Evolutionary conservation across 1,140 invertebrate genomes (phyloP).

Genomic region (Drosophila bocki): DNA sequence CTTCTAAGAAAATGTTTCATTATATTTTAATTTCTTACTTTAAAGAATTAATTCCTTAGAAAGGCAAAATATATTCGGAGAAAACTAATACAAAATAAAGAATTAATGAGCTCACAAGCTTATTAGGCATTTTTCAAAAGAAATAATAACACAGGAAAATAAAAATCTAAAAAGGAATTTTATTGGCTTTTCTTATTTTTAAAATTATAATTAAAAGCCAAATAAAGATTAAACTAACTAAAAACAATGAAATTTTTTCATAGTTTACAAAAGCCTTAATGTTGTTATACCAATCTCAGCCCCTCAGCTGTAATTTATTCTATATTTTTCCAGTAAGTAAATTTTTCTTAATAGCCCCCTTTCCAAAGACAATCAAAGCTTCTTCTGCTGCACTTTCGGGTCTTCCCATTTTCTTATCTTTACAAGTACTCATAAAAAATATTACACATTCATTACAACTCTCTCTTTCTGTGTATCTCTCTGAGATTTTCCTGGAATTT

Average conservation of each 20-base stretch:
- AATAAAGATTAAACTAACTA: not conserved
- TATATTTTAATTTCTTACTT: not conserved
- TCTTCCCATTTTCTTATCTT: constrained; percentile 21
- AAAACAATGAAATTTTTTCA: not conserved
- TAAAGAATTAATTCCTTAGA: not conserved
- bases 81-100: not conserved
- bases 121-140: not conserved
- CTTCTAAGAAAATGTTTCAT: not conserved
- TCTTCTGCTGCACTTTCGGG: constrained; percentile 28
- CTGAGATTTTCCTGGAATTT: constrained; percentile 1
- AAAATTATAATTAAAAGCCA: not conserved
- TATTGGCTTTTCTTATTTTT: not conserved
- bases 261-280: not conserved
- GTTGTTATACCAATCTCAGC: not conserved
- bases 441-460: constrained; percentile 38
- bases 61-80: not conserved
- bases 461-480: not conserved
- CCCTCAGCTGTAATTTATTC: not conserved
- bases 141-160: not conserved
- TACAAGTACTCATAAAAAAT: constrained; percentile 34
- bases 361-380: not conserved
- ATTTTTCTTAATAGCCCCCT: not conserved
- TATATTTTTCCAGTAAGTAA: not conserved
- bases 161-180: not conserved
- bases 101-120: not conserved